Base-by-base conservation (phyloP, 1,140 invertebrate genomes). In the Caenorhabditis latens region DNA sequence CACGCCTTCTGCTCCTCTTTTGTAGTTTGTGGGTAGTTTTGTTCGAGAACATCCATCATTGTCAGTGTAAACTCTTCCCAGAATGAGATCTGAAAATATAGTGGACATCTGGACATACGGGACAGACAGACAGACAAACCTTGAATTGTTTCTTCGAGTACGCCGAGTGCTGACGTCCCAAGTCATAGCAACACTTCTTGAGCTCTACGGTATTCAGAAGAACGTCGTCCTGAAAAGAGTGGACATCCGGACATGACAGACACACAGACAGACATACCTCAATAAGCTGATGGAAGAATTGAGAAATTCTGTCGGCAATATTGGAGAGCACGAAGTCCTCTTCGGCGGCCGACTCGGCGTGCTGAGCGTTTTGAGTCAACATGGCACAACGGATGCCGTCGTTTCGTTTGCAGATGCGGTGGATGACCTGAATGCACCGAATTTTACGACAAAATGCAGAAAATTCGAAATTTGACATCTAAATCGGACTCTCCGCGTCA, bases 1-100 rank as follows among this genome's bases (percentile, higher is more conserved):
- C 71, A 79, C 43, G 71, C 71, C 9, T 79, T 79, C n/a, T 79
- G 71, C n/a, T 79, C 71, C 9, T 79, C 71, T 53, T 79, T 79
- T n/a, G 71, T 79, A 21, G 71, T 79, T 79, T 79, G 46, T n/a
- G 46, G 71, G 40, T 79, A 79, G n/a, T 79, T 79, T 24, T 79
- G 71, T n/a, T 79, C 71, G 46, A 79, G 46, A 6, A 79, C 71
- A 79, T 53, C 71, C 71, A 79, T 50, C 71, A 79, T 79, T 13
- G 71, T 79, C 71, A 79, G n/a, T 53, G 71, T 79, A n/a, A 79
- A 79, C 21, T 79, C 71, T 50, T 79, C 71, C 71, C 71, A 79
- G 46, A 19, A 79, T 13, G 71, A 79, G 0, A 79, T 79, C 71
- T 79, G 19, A 79, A 79, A 50, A 0, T n/a, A n/a, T n/a, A n/a